phyloP scores from a whole-genome alignment of 1,140 invertebrate species.

The Drosophila nannoptera region DNA sequence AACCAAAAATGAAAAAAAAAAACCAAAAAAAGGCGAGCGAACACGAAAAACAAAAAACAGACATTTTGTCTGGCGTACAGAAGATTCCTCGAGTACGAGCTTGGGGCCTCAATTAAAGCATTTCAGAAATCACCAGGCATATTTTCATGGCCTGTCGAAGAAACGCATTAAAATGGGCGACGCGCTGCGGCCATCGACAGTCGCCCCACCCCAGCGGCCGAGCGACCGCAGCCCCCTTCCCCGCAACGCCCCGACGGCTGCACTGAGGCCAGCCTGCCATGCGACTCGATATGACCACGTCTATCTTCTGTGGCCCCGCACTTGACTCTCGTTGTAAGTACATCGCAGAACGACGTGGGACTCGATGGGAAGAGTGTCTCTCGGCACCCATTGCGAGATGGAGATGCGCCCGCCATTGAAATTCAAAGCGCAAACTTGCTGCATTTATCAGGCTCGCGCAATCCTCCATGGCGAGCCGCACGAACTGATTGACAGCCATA shows the following conservation, averaged over 20 bases:
- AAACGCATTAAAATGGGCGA: conserved; percentile 76
- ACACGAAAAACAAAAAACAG: conserved; percentile 49
- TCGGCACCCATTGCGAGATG: conserved; percentile 54
- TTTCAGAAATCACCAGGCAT: conserved; percentile 72
- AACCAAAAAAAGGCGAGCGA: too few species aligned
- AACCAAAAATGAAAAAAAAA: conserved; percentile 13
- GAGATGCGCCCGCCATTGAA: conserved; percentile 62
- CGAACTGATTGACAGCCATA: conserved; percentile 33
- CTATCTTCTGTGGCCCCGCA: conserved; percentile 33
- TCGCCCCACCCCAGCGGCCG: background rate
- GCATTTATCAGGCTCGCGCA: conserved; percentile 61
- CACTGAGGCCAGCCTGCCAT: background rate
- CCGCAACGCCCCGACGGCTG: background rate
- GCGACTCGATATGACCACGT: background rate
- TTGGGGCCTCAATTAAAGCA: conserved; percentile 69
- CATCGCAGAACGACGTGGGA: conserved; percentile 55
- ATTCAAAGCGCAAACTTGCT: conserved; percentile 77
- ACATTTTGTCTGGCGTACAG: conserved; percentile 64
- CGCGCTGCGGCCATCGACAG: conserved; percentile 40
- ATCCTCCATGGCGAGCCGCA: conserved; percentile 25
- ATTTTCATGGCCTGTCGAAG: conserved; percentile 75
- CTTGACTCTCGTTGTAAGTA: conserved; percentile 76
- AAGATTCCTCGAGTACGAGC: conserved; percentile 14
- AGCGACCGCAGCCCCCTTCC: background rate
- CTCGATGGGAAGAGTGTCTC: conserved; percentile 16